These are phyloP conservation scores for Diplogasteroides magnus DNA, from an alignment of 1,140 invertebrate genomes.

Conservation along the genomic window DNA sequence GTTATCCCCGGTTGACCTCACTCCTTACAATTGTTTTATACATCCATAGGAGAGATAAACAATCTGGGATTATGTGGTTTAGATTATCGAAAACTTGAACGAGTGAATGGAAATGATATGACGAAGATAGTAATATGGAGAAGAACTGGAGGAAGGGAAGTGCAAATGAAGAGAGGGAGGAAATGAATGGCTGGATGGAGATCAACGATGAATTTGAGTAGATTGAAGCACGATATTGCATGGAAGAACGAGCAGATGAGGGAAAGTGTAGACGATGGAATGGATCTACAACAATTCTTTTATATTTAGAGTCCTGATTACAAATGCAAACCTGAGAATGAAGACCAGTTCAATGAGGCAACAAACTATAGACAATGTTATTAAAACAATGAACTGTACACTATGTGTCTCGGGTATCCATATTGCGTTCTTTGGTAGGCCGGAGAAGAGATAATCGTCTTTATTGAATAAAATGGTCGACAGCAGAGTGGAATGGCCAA, in stretches of 20 bases:
- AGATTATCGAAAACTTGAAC: too few relatives aligned
- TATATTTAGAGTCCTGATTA: background rate
- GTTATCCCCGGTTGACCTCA: too few relatives aligned
- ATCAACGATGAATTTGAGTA: conserved; percentile 34
- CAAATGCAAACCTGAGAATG: conserved; percentile 10
- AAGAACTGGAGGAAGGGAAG: background rate
- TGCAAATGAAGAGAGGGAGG: conserved; percentile 24
- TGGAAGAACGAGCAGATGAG: conserved; percentile 27
- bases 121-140: conserved; percentile 4
- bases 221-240: conserved; percentile 19
- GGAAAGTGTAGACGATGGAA: conserved; percentile 5
- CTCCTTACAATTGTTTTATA: too few relatives aligned
- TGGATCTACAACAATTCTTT: background rate
- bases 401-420: conserved; percentile 10
- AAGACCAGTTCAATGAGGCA: conserved; percentile 31
- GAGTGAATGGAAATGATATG: conserved; percentile 7
- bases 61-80: too few relatives aligned
- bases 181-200: conserved; percentile 33
- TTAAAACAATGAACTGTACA: conserved; percentile 22
- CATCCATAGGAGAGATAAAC: too few relatives aligned
- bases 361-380: conserved; percentile 23
- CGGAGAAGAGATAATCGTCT: conserved; percentile 24
- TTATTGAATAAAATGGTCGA: conserved; percentile 20
- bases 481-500: conserved; percentile 15
- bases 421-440: conserved; percentile 7